Evolutionary conservation across 1,140 invertebrate genomes (phyloP), one percentile per base, ranked within the genome.

Genomic region (Drosophila nebulosa): DNA sequence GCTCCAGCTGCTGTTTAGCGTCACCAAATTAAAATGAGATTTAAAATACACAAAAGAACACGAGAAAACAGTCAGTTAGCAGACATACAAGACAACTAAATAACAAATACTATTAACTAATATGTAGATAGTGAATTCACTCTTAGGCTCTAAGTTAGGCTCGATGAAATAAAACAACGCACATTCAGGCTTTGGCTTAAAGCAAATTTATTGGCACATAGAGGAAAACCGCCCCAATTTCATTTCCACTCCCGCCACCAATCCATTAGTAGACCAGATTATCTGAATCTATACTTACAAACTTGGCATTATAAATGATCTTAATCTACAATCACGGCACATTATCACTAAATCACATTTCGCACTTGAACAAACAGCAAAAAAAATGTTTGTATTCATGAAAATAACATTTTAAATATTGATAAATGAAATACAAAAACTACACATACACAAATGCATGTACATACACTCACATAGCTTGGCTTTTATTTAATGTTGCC

Each of bases 101-200:
- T 22, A 65, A 62, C 16, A 26, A 26, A 26, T 59, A 42, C 30
- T 1, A 63, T 58, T 30, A n/a, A 60, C 12, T 26, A 27, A 12
- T 58, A 70, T 18, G 68, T 42, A 78, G n/a, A n/a, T 12, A 57
- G 36, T n/a, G 6, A 51, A 24, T 56, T 27, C 50, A 14, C n/a
- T n/a, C 69, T 81, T 83, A 83, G 35, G 51, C 62, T 59, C 21
- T 79, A 66, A 59, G 63, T 46, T 64, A 68, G 51, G 27, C 27
- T 42, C 36, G 62, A 27, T 67, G 72, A 78, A 85, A 86, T 85
- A 86, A 85, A 85, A 85, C 80, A 85, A 83, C 79, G 14, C 63
- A 56, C 51, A 57, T 77, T 69, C 27, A 50, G 50, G 66, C 51
- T 74, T 68, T 70, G 55, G 65, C 65, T 64, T 51, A 12, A 69